Base-by-base conservation (phyloP, 1,140 invertebrate species). In the Procambarus virginalis region DNA sequence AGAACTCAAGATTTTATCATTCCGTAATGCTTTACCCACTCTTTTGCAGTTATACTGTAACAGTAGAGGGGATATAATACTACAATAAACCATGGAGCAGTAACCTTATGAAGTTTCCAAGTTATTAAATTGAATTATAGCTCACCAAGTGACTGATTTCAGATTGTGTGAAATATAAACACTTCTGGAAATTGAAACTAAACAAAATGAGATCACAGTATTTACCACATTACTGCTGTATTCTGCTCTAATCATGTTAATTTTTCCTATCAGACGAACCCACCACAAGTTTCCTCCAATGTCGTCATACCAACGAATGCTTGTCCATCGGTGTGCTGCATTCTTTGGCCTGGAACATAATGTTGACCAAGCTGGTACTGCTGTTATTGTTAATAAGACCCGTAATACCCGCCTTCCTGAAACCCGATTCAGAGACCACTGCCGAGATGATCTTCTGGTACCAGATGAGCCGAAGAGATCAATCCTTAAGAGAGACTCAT, bases 321-420 rank as follows among this genome's bases (percentile, higher is more conserved):
- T 99, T 91, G 97, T 99, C 8, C 98, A 99, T 94, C 96, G 98
- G 48, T 97, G 97, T 70, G 97, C 98, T 3, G 97, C 97, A 70
- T 98, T 97, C 93, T 99, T 98, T 94, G 97, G 98, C 75, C 96
- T 99, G 94, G 97, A 98, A 87, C 98, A 99, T 93, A 98, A 98
- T 93, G 96, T 99, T 46, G 98, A 99, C 94, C 95, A 96, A 92
- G 96, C 96, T 58, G 97, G 97, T 80, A 96, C 96, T 92, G 96
- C 96, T 92, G 97, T 99, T 1, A 96, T 98, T 86, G 97, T 98
- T 0, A 97, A 96, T 93, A 96, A 96, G 91, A 97, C 96, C 10
- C 96, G 96, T 93, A 95, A 95, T 91, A 97, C 97, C 80, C 94
- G 97, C 92, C 95, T 97, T 94, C 96, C 96, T 9, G 96, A 96